phyloP scores from a whole-genome alignment of 2,888 invertebrate genomes.

The Syritta pipiens region DNA sequence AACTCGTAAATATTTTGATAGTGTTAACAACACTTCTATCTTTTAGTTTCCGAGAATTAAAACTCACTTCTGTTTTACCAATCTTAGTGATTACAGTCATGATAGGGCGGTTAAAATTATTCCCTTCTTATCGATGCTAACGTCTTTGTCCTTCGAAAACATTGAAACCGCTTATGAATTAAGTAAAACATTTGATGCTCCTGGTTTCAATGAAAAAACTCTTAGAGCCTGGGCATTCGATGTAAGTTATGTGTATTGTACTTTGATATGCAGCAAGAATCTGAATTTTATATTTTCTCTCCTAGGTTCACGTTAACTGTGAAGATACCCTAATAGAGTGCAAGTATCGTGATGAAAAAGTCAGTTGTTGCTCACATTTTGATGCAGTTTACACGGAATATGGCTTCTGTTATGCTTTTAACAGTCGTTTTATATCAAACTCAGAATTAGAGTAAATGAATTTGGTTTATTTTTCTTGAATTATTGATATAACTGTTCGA shows the following conservation, averaged over 20 bases:
- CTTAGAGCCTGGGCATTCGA: conserved; percentile 75
- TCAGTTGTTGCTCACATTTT: conserved; percentile 84
- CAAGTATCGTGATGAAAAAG: conserved; percentile 84
- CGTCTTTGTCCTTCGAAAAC: conserved; percentile 78
- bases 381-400: conserved; percentile 87
- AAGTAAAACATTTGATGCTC: conserved; percentile 70
- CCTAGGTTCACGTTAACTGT: conserved; percentile 79
- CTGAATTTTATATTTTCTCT: background rate
- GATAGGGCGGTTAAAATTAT: conserved; percentile 71
- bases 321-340: conserved; percentile 83
- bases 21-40: too few species aligned
- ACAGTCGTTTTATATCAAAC: conserved; percentile 79
- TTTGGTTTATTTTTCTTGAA: background rate
- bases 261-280: conserved; percentile 69
- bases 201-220: conserved; percentile 71
- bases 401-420: conserved; percentile 88
- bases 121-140: conserved; percentile 77
- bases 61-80: too few species aligned
- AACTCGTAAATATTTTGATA: too few species aligned
- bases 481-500: background rate
- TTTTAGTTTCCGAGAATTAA: too few species aligned
- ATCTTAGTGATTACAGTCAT: conserved; percentile 74
- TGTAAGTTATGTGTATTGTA: conserved; percentile 62
- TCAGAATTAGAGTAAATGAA: conserved; percentile 77
- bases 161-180: conserved; percentile 74